phyloP scores from a whole-genome alignment of 2,113 vertebrate species.

The Mustelus asterias region DNA sequence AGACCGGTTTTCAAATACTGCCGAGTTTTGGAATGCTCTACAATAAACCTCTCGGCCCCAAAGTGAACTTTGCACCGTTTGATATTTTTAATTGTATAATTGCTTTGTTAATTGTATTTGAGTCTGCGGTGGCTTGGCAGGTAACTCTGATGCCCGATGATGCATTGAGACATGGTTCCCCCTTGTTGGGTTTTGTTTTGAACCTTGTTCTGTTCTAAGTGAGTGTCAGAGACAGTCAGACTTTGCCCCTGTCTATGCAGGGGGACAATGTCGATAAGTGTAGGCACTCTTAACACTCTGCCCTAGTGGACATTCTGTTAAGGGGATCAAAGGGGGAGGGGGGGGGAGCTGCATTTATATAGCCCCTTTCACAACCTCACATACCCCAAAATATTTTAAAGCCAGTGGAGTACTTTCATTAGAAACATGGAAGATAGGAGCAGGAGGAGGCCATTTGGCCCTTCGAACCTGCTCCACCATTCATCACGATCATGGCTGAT shows the following conservation, averaged over 20 bases:
- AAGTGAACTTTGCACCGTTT: neutral
- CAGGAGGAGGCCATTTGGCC: too few species aligned
- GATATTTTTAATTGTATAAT: neutral
- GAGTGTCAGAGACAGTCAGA: neutral
- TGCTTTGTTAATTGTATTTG: neutral
- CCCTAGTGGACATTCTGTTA: too few species aligned
- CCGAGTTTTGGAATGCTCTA: neutral
- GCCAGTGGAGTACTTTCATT: neutral
- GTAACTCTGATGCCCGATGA: neutral
- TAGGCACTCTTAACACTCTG: neutral
- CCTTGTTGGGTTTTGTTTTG: neutral
- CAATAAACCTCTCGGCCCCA: neutral
- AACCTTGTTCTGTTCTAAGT: neutral
- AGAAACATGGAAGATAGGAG: too few species aligned
- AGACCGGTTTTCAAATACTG: neutral
- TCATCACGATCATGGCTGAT: too few species aligned
- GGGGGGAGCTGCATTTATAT: neutral
- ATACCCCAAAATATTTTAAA: neutral
- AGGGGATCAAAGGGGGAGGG: too few species aligned
- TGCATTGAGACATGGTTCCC: neutral
- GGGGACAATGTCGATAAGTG: too few species aligned
- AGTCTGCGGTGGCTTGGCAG: neutral
- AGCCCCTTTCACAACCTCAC: neutral
- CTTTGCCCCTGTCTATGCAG: too few species aligned
- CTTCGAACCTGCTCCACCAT: too few species aligned